Evolutionary conservation across 92 coral and sea anemone species (phyloP), one percentile per base, ranked within the genome.

Genomic region (Epizoanthus fatuus): DNA sequence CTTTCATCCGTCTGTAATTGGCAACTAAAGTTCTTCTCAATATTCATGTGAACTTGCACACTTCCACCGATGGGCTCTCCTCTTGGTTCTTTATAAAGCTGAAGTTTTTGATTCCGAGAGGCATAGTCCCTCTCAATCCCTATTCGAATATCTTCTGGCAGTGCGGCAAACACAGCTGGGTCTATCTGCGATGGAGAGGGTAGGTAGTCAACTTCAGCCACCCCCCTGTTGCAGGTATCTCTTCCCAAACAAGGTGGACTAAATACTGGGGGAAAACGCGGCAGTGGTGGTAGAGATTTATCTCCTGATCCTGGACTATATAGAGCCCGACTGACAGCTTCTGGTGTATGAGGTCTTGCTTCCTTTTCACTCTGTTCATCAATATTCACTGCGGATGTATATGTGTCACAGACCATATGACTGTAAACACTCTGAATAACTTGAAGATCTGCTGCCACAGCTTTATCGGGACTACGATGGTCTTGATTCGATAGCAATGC

Each of bases 171-270:
- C 5, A 96, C 96, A 9, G 93, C 77, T 0, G 90, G 94, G 51
- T 97, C 99, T 40, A 97, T 82, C 81, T 95, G 98, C 0, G 98
- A 97, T 3, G 98, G 96, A 12, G 98, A 95, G 15, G 99, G 99
- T 57, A 97, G 83, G 52, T 65, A 89, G 11, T 91, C 84, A 17
- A 68, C 70, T 17, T 89, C 95, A 7, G 71, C 84, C 75, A 57
- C 19, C 29, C 85, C 73, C 16, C 67, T 22, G 79, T 0, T 39
- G 39, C 19, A 19, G 68, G 39, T 53, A 45, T 44, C 22, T 69
- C 38, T 37, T 71, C 54, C 56, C 62, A 57, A 62, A 40, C 65
- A 39, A 13, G 68, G 69, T 14, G 76, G 55, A 15, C 60, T 72
- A 29, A 72, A 32, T 29, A 62, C 74, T 20, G 92, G 96, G 29